Evolutionary conservation across 2,888 invertebrate species (phyloP), one percentile per base, ranked within the genome.

Genomic region (Campoplex capitator): DNA sequence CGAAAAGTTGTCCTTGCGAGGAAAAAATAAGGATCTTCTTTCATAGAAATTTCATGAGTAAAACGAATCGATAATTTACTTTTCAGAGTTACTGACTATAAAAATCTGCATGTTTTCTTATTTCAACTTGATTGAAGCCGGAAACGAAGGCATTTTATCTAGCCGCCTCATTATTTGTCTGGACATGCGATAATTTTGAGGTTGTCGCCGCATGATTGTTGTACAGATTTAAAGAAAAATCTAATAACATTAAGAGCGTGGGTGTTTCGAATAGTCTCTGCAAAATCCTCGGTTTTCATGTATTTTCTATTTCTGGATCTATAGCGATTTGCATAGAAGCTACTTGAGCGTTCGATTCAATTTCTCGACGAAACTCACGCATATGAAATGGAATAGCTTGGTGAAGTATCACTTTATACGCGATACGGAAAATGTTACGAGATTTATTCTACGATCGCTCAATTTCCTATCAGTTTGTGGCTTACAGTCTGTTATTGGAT

Each of bases 241-340:
- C 80, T 86, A 86, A 86, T 88, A 84, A 68, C 75, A 85, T 87
- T 85, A 83, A 85, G 32, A 83, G 78, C 78, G 70, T 71, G 67
- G 74, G 85, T 83, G 58, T 38, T n/a, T n/a, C 45, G 18, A 58
- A 83, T 67, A 32, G 84, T 71, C 76, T 79, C 48, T 71, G 70
- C 65, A 71, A 83, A 82, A 84, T 81, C 81, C 81, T 81, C 70
- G 58, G 48, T 16, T 68, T 51, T 73, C 68, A 67, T 85, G 58
- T 80, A 80, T 76, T 79, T 81, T 85, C 87, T 85, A 87, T 87
- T 87, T 70, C 84, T 67, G 85, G 83, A 87, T 87, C 71, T 80
- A 83, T 80, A 45, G 65, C 45, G 76, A 87, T 87, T 85, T 84
- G 87, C 82, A 87, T 87, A 83, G 83, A 87, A 87, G 23, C 71